Evolutionary conservation across 2,797 vertebrate genomes (phyloP).

Genomic region (Micropoecilia bifurca): DNA sequence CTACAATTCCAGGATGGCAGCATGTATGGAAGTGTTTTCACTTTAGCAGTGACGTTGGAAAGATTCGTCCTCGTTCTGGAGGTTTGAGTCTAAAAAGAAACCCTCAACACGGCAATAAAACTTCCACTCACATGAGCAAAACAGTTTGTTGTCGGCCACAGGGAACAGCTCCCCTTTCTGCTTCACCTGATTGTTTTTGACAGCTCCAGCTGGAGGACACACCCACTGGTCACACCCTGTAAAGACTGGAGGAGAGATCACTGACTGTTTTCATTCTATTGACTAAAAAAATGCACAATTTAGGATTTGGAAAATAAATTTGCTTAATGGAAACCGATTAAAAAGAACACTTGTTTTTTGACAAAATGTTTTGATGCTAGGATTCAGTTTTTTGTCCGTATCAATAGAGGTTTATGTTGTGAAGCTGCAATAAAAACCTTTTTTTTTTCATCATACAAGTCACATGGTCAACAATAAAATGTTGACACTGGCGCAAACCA

Average conservation of each 20-base stretch:
- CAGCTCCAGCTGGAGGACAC: neutral
- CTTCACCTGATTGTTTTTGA: neutral
- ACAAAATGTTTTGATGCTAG: no score
- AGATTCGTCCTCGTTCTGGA: neutral
- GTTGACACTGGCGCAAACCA: no score
- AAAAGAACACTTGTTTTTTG: no score
- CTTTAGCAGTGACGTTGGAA: neutral
- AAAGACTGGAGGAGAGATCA: neutral
- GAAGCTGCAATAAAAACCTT: no score
- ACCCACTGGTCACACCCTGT: neutral
- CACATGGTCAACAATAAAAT: no score
- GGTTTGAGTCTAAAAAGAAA: neutral
- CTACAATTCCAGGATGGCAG: neutral
- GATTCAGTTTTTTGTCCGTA: no score
- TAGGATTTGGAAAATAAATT: no score
- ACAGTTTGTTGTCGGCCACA: neutral
- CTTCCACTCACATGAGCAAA: neutral
- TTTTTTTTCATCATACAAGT: no score
- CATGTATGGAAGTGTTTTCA: neutral
- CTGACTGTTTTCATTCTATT: no score
- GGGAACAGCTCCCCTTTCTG: neutral
- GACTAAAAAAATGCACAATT: no score
- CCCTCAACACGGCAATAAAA: neutral
- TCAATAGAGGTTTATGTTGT: no score
- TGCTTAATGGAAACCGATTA: no score